A percentile compares a stretch with the other conserved stretches of the same genome.
These are phyloP conservation scores for Brachylomia viminalis DNA, from an alignment of 2,888 invertebrate species.

Conservation along the genomic window DNA sequence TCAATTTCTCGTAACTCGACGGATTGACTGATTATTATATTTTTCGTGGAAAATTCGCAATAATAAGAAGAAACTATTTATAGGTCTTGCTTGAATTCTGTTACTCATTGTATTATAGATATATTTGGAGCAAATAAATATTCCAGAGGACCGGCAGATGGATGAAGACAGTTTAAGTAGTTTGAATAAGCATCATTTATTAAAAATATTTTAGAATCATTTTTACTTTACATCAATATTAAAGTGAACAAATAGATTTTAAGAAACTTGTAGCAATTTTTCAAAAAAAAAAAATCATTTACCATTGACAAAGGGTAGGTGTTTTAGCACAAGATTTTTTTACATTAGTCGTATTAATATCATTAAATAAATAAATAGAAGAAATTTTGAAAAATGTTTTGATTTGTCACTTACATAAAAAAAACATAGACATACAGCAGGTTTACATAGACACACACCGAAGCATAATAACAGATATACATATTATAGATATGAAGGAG, in stretches of 20 bases:
- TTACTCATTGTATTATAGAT: conserved; percentile 20
- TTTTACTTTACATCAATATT: conserved; percentile 15
- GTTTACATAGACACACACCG: conserved; percentile 33
- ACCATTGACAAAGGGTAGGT: background rate
- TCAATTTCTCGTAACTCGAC: conserved; percentile 11
- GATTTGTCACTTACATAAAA: background rate
- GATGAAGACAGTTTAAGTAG: conserved; percentile 22
- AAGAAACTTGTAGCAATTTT: background rate
- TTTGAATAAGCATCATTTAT: conserved; percentile 10
- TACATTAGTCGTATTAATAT: background rate
- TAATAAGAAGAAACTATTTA: background rate
- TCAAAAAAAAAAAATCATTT: background rate
- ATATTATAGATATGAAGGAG: conserved; percentile 26
- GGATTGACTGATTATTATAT: background rate
- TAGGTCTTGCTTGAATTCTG: conserved; percentile 5
- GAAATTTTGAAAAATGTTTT: background rate
- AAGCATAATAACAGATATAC: conserved; percentile 19
- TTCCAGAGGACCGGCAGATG: conserved; percentile 19
- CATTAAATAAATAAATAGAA: background rate
- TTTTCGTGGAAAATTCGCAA: conserved; percentile 8
- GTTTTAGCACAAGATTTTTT: background rate
- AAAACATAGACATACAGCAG: background rate
- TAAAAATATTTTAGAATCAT: conserved; percentile 4
- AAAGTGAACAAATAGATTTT: conserved; percentile 1
- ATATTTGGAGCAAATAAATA: conserved; percentile 37